Base-by-base conservation (phyloP, 2,888 invertebrate species). In the Heliconius erato region DNA sequence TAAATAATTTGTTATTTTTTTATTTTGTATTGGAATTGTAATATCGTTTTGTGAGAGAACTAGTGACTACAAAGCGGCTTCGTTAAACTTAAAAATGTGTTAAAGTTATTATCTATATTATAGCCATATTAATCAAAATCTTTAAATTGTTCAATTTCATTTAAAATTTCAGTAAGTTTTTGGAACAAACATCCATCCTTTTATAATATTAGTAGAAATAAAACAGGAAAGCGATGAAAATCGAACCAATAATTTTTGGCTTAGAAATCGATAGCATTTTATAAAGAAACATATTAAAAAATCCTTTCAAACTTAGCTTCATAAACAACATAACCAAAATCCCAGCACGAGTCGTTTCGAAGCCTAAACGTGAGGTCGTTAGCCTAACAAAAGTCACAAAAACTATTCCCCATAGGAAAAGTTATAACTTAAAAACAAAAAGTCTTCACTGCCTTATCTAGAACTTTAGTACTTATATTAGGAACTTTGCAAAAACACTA, bases 351-450 rank as follows among this genome's bases (percentile, higher is more conserved):
- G 26, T 49, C 72, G 44, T 44, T 72, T 16, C 9, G 72, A 49
- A 44, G 26, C 72, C 72, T 72, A 44, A 72, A 72, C 72, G 72
- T 72, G 44, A 72, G 72, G 44, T 72, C 72, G 44, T 72, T 28
- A 72, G n/a, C 72, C 28, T 72, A 49, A 72, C 44, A 49, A 49
- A 44, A 44, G 44, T 72, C 72, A 49, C 72, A 49, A 49, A 72
- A 44, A 72, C 72, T 72, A 44, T 72, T 49, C 19, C 44, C 44
- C 72, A 72, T 72, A 72, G 72, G 16, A 72, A 71, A 44, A 72
- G 44, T 72, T 6, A 72, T 72, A 72, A 72, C 44, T 72, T 49
- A 26, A 49, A 28, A 49, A 49, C 72, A 72, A 72, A 72, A 59
- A 79, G 65, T 44, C 32, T 72, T 26, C 44, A 40, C 44, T 72